Evolutionary conservation across 2,888 invertebrate species (phyloP).

Genomic region (Colletes collaris): DNA sequence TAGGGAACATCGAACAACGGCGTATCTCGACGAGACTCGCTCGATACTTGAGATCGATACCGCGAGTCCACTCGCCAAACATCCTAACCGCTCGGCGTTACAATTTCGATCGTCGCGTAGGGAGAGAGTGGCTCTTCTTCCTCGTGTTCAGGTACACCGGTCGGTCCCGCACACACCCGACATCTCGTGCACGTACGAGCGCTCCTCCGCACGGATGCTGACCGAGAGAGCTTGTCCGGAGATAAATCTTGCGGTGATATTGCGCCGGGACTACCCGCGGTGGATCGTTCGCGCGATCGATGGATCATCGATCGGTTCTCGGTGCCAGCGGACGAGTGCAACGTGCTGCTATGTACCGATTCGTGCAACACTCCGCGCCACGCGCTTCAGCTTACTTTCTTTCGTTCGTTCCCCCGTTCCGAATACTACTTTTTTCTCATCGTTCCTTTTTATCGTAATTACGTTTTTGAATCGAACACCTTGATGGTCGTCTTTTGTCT

Average conservation of each 20-base stretch:
- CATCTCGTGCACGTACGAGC: conserved; percentile 48
- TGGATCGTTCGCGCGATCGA: conserved; percentile 70
- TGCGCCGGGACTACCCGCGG: conserved; percentile 60
- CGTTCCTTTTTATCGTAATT: no score
- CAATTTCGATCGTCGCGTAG: conserved; percentile 23
- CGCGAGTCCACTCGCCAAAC: conserved; percentile 8
- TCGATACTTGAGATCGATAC: conserved; percentile 1
- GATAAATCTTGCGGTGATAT: conserved; percentile 66
- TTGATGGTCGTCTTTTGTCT: no score
- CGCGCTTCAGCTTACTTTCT: conserved; percentile 6
- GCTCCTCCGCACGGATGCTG: conserved; percentile 57
- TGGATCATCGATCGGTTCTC: conserved; percentile 67
- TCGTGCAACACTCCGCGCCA: conserved; percentile 29
- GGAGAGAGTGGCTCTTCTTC: not conserved
- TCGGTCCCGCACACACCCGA: conserved; percentile 17
- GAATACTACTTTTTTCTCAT: no score
- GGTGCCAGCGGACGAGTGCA: conserved; percentile 63
- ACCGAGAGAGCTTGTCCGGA: conserved; percentile 51
- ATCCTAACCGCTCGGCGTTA: conserved; percentile 12
- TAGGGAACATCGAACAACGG: conserved; percentile 6
- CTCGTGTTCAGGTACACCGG: conserved; percentile 14
- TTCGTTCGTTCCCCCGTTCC: not conserved
- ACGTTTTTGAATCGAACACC: no score
- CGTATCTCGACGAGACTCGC: not conserved
- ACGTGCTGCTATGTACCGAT: conserved; percentile 32